Base-by-base conservation (phyloP, 2,888 invertebrate species). In the Leptogaster cylindrica region DNA sequence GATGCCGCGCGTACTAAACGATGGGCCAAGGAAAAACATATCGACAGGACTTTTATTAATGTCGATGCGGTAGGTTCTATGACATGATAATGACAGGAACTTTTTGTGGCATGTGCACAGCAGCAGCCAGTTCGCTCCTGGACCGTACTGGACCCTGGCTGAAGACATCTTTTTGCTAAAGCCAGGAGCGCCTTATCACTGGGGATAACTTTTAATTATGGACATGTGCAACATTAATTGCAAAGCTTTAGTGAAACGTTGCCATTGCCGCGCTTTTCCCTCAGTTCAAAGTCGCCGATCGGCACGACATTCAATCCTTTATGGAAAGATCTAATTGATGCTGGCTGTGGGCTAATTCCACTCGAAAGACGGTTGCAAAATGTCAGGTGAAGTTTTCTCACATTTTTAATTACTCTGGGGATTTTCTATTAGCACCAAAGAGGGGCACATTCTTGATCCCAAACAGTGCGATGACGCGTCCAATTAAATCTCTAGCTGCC, bases 51-150 rank as follows among this genome's bases (percentile, higher is more conserved):
- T 70, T 70, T 69, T 67, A 72, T 70, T 69, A 69, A 72, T 70
- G 69, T 67, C 71, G 68, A 72, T 72, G 72, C 72, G 72, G 72
- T 72, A 72, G 72, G 72, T 71, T 71, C 70, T 70, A 70, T 70
- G 67, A 72, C 70, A 70, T 72, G 68, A 70, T 69, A 71, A 70
- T 71, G 72, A 72, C 39, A 36, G 18, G 36, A 5, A 14, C 36
- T 36, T 51, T 65, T 51, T 48, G 33, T 48, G 5, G 39, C 14
- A 27, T 44, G 51, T 14, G 8, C 28, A 41, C 41, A 31, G 31
- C 31, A 31, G 31, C 31, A 31, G 23, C 27, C 51, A 28, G 44
- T 44, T 44, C 61, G 41, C 44, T 61, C 28, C 61, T 61, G 27
- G 46, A 46, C n/a, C 16, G 46, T 31, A 8, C 31, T 5, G 6